Evolutionary conservation across 1,140 invertebrate species (phyloP).

Genomic region (Brachystomella parvula): DNA sequence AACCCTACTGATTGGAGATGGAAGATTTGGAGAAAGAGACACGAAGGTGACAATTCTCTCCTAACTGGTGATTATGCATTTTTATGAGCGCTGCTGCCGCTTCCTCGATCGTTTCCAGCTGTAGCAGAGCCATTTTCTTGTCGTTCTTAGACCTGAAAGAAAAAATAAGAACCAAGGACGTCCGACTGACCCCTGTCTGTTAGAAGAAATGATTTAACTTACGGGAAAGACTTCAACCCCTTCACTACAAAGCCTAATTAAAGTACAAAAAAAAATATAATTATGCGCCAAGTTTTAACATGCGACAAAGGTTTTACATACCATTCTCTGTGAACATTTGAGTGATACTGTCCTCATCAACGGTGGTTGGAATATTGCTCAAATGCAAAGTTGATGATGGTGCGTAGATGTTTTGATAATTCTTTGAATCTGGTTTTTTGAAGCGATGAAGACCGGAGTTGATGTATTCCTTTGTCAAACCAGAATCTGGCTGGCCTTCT

Average conservation of each 20-base stretch:
- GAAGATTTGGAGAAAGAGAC: slow-evolving; percentile 93
- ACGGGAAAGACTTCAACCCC: slow-evolving; percentile 45
- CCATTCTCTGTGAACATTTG: slow-evolving; percentile 39
- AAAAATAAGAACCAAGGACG: slow-evolving; percentile 32
- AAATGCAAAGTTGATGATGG: slow-evolving; percentile 89
- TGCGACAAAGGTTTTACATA: no score
- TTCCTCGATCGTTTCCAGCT: slow-evolving; percentile 88
- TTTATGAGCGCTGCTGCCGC: slow-evolving; percentile 92
- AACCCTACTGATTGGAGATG: no score
- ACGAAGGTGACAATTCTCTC: slow-evolving; percentile 85
- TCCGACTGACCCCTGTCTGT: neutral
- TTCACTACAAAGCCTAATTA: slow-evolving; percentile 37
- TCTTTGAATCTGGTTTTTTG: slow-evolving; percentile 99
- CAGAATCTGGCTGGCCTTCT: slow-evolving; percentile 95
- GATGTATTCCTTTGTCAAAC: slow-evolving; percentile 42
- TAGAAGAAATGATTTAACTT: slow-evolving; percentile 34
- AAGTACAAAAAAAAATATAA: neutral
- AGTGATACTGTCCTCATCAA: slow-evolving; percentile 41
- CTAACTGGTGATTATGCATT: slow-evolving; percentile 93
- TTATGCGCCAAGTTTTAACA: neutral
- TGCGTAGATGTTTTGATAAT: slow-evolving; percentile 99
- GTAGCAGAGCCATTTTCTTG: slow-evolving; percentile 97
- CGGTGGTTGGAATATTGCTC: slow-evolving; percentile 84
- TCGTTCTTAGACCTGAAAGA: slow-evolving; percentile 58
- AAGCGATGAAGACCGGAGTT: slow-evolving; percentile 71